Evolutionary conservation across 2,797 vertebrate genomes (phyloP).

Genomic region (Peromyscus eremicus): DNA sequence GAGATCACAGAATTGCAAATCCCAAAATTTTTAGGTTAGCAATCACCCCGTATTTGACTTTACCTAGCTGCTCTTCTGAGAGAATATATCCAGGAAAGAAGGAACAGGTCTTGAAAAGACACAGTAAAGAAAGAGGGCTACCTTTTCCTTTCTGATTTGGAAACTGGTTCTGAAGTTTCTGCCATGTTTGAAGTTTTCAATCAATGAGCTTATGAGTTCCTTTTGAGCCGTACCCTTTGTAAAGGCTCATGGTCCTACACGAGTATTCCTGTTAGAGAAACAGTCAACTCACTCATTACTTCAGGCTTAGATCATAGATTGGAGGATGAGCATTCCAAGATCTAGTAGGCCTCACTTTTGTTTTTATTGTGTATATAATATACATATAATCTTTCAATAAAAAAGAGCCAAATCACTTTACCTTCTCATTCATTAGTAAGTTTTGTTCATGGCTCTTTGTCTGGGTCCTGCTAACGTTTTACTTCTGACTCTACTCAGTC

Average conservation of each 20-base stretch:
- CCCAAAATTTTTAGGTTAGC: neutral
- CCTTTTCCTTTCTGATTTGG: neutral
- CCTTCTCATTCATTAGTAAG: neutral
- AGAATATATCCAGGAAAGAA: slow-evolving; percentile 40
- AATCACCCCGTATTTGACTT: slow-evolving; percentile 32
- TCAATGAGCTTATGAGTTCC: neutral
- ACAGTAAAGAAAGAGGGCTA: neutral
- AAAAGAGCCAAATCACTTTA: neutral
- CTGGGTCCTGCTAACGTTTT: neutral
- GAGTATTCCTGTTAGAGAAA: slow-evolving; percentile 21
- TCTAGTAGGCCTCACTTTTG: neutral
- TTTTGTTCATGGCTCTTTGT: neutral
- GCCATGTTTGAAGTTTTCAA: neutral
- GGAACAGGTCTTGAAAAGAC: neutral
- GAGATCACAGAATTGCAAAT: neutral
- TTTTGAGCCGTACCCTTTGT: neutral
- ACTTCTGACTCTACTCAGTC: neutral
- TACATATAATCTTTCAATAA: neutral
- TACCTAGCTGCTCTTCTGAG: slow-evolving; percentile 14
- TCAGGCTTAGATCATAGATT: neutral
- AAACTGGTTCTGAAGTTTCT: slow-evolving; percentile 9
- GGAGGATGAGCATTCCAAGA: neutral
- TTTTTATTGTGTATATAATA: neutral
- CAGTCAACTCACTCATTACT: neutral
- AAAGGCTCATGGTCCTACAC: neutral